Percentiles rank a stretch among this genome's conserved stretches.
These are phyloP conservation scores for Hesperophylax magnus DNA, from an alignment of 1,140 invertebrate genomes.

Conservation along the genomic window DNA sequence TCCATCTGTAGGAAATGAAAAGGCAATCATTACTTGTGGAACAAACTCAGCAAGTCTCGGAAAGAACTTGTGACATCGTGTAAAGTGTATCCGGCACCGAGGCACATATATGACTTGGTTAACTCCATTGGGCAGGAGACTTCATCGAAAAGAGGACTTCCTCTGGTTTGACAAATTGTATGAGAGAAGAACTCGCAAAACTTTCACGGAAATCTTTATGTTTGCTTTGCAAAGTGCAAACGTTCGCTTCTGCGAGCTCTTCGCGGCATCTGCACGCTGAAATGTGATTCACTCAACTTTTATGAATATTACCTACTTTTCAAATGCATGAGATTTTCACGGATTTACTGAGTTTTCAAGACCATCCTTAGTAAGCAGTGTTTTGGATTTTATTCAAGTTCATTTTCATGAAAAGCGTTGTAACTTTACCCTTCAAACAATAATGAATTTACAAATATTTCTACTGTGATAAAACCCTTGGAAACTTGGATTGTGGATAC, in stretches of 20 bases:
- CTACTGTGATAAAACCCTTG: no score
- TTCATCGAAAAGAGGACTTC: slow-evolving; percentile 36
- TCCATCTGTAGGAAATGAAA: background rate
- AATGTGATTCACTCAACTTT: background rate
- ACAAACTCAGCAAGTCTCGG: background rate
- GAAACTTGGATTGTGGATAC: no score
- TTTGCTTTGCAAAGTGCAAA: slow-evolving; percentile 44
- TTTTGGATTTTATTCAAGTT: background rate
- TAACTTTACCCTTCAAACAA: background rate
- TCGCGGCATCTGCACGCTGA: background rate
- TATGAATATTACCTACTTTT: background rate
- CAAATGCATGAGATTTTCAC: background rate
- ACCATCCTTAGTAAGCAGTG: background rate
- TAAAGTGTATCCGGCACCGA: background rate
- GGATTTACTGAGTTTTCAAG: background rate
- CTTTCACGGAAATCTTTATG: slow-evolving; percentile 35
- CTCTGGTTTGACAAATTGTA: slow-evolving; percentile 45
- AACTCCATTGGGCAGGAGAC: slow-evolving; percentile 22
- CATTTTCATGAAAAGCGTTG: background rate
- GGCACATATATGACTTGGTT: slow-evolving; percentile 17
- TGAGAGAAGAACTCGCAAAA: slow-evolving; percentile 26
- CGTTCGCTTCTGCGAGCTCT: background rate
- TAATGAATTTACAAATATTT: background rate
- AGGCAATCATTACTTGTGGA: background rate
- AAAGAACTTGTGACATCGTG: background rate